Evolutionary conservation across 1,140 invertebrate species (phyloP).

Genomic region (Orchesella cincta): DNA sequence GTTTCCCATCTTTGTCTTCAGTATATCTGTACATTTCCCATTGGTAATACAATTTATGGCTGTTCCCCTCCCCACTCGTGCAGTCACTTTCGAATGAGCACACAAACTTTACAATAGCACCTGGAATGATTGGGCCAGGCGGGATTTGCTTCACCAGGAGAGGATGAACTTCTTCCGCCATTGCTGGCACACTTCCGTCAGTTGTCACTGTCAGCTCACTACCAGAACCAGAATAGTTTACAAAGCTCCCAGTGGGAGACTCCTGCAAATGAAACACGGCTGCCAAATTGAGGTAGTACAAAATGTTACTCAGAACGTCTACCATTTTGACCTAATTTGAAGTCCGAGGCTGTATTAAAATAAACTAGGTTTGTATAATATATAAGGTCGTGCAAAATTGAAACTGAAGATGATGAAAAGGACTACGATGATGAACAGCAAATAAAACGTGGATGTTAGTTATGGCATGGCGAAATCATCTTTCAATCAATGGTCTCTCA

Average conservation of each 20-base stretch:
- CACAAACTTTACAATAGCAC: not conserved
- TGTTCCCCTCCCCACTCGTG: not conserved
- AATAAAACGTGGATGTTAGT: too few species aligned
- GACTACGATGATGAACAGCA: too few species aligned
- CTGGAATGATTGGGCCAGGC: not conserved
- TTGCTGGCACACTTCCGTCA: not conserved
- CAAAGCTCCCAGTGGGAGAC: not conserved
- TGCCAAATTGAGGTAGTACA: constrained; percentile 18
- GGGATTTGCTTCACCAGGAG: not conserved
- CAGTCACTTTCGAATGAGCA: not conserved
- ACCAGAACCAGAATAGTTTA: too few species aligned
- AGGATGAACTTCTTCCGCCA: not conserved
- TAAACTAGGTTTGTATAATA: not conserved
- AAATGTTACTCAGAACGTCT: not conserved
- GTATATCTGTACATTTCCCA: constrained; percentile 19
- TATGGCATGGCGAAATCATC: too few species aligned
- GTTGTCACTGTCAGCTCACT: not conserved
- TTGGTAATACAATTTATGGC: not conserved
- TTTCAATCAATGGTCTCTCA: too few species aligned
- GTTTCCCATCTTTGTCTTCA: not conserved
- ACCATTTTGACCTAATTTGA: not conserved
- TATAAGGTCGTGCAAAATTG: not conserved
- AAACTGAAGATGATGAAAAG: not conserved
- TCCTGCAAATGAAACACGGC: not conserved
- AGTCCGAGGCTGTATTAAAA: not conserved